Percentiles rank a stretch among this genome's conserved stretches.
These are phyloP conservation scores for Chrysomela aeneicollis DNA, from an alignment of 2,888 invertebrate species.

Conservation along the genomic window DNA sequence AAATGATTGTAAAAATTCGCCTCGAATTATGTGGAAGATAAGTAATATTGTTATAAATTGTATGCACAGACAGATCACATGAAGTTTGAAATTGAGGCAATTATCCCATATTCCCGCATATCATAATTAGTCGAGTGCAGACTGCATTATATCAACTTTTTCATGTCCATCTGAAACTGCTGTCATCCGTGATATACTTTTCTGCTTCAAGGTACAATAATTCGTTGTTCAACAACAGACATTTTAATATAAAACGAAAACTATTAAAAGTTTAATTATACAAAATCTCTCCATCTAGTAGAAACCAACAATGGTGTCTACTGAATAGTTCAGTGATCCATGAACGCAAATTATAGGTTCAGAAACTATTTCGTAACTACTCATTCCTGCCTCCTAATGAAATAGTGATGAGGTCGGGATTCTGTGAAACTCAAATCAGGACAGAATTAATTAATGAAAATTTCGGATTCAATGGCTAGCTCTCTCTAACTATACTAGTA, in stretches of 20 bases:
- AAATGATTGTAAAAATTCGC: no score
- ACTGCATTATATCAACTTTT: slow-evolving; percentile 32
- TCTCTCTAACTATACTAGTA: neutral
- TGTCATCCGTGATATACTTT: slow-evolving; percentile 32
- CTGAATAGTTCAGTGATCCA: neutral
- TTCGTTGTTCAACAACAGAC: slow-evolving; percentile 34
- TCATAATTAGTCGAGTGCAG: no score
- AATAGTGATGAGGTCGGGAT: no score
- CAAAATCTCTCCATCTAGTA: slow-evolving; percentile 36
- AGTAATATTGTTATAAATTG: no score
- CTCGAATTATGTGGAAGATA: no score
- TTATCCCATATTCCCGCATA: no score
- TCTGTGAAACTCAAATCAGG: neutral
- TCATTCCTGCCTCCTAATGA: neutral
- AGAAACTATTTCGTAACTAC: neutral
- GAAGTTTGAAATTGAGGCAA: no score
- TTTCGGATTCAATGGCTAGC: neutral
- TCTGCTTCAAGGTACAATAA: slow-evolving; percentile 31
- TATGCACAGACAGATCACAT: no score
- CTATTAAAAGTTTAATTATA: slow-evolving; percentile 42
- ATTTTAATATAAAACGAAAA: slow-evolving; percentile 28
- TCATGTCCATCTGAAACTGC: slow-evolving; percentile 24
- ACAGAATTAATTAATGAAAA: neutral
- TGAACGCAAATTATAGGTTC: neutral
- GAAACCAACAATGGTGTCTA: slow-evolving; percentile 12